phyloP scores from a whole-genome alignment of 2,797 vertebrate species.

The Austrolebias charrua region DNA sequence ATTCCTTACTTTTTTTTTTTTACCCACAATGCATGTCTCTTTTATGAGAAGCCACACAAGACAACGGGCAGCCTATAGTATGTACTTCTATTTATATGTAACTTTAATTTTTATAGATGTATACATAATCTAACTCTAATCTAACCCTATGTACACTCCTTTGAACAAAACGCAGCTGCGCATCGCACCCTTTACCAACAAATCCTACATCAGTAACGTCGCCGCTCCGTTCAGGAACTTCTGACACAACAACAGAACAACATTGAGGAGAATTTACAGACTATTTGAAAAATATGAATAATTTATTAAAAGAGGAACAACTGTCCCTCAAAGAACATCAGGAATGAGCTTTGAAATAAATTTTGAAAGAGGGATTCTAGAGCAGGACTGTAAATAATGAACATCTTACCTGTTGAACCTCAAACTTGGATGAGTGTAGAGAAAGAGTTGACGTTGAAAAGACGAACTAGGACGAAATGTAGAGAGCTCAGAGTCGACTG shows the following conservation, averaged over 20 bases:
- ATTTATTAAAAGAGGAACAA: constrained; percentile 4
- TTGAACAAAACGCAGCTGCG: constrained; percentile 40
- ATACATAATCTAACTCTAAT: neutral
- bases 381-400: no score
- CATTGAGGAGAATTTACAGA: constrained; percentile 1
- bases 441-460: no score
- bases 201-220: constrained; percentile 13
- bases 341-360: neutral
- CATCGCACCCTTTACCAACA: constrained; percentile 38
- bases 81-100: neutral
- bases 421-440: no score
- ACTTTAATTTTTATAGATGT: neutral
- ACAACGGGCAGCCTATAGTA: constrained; percentile 22
- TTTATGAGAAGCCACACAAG: constrained; percentile 7
- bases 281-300: neutral
- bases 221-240: neutral
- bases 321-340: constrained; percentile 13
- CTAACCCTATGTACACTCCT: constrained; percentile 43
- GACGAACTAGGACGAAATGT: no score
- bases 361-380: no score
- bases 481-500: no score
- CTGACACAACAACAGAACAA: constrained; percentile 9
- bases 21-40: constrained; percentile 8
- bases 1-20: neutral
- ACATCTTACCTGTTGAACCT: no score